A percentile compares a stretch with the other conserved stretches of the same genome.
Evolutionary conservation across 2,797 vertebrate species (phyloP).

Genomic region (Macrochelys suwanniensis): DNA sequence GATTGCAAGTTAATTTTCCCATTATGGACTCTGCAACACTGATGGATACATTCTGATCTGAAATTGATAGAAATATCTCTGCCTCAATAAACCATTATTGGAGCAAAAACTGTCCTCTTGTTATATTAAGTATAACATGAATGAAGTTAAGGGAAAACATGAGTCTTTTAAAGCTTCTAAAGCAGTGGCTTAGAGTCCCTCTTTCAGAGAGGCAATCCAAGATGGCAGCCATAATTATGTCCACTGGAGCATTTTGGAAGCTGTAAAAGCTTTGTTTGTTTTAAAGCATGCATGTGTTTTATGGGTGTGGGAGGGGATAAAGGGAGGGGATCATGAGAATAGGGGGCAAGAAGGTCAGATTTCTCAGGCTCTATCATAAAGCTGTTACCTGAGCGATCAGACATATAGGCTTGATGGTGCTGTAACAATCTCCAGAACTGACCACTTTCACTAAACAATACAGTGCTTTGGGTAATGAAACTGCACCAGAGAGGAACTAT

Average conservation of each 20-base stretch:
- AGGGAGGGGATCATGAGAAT: background rate
- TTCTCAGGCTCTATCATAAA: background rate
- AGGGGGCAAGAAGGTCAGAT: background rate
- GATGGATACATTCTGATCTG: slow-evolving; percentile 11
- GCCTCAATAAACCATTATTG: slow-evolving; percentile 19
- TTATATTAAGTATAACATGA: slow-evolving; percentile 36
- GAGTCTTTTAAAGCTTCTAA: slow-evolving; percentile 13
- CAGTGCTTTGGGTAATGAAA: background rate
- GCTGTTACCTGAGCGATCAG: background rate
- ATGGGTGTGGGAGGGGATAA: background rate
- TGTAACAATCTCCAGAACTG: slow-evolving; percentile 5
- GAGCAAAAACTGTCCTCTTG: slow-evolving; percentile 46
- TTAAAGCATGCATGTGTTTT: accelerated
- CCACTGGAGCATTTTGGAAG: background rate
- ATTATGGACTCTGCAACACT: background rate
- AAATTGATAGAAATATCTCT: slow-evolving; percentile 45
- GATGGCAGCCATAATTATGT: background rate
- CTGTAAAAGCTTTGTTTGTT: background rate
- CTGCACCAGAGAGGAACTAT: background rate
- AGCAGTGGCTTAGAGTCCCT: background rate
- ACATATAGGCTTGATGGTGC: background rate
- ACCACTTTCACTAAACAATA: background rate
- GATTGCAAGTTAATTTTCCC: background rate
- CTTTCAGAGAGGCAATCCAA: background rate
- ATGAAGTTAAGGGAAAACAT: background rate